These are phyloP conservation scores for Columbina picui DNA, from an alignment of 2,113 vertebrate genomes.

Conservation along the genomic window DNA sequence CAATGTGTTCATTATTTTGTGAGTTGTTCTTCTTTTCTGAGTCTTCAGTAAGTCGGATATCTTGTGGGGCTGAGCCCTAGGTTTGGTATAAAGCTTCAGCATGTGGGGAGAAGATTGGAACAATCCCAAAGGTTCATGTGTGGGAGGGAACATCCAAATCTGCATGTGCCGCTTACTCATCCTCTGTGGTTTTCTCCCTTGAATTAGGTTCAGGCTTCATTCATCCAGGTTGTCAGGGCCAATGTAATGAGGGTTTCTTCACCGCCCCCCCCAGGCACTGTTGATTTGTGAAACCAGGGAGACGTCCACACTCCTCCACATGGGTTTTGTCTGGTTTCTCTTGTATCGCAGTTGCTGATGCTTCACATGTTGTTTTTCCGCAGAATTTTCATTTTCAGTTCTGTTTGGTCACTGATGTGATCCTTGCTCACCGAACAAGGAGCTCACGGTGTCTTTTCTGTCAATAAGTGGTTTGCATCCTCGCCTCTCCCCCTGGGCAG, in stretches of 20 bases:
- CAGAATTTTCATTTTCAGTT: not conserved
- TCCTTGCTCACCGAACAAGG: not conserved
- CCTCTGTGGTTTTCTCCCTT: not conserved
- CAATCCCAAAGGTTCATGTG: not conserved
- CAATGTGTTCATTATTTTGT: not conserved
- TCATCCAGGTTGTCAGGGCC: not conserved
- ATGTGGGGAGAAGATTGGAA: not conserved
- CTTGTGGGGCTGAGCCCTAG: not conserved
- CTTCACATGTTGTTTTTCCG: not conserved
- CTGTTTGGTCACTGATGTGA: not conserved
- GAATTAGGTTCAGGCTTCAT: not conserved
- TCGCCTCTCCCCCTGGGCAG: not conserved
- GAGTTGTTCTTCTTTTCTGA: not conserved
- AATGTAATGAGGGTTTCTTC: not conserved
- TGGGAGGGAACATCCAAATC: not conserved
- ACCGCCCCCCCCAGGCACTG: not conserved
- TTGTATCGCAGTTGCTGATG: not conserved
- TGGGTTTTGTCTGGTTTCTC: not conserved
- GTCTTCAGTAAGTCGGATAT: not conserved
- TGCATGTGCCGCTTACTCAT: rapidly evolving
- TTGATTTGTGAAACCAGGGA: not conserved
- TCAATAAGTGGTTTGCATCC: not conserved
- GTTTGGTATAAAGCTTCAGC: not conserved
- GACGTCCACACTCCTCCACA: rapidly evolving
- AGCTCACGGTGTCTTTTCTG: not conserved